phyloP scores from a whole-genome alignment of 2,888 invertebrate genomes.

The Aleiodes leptofemur region DNA sequence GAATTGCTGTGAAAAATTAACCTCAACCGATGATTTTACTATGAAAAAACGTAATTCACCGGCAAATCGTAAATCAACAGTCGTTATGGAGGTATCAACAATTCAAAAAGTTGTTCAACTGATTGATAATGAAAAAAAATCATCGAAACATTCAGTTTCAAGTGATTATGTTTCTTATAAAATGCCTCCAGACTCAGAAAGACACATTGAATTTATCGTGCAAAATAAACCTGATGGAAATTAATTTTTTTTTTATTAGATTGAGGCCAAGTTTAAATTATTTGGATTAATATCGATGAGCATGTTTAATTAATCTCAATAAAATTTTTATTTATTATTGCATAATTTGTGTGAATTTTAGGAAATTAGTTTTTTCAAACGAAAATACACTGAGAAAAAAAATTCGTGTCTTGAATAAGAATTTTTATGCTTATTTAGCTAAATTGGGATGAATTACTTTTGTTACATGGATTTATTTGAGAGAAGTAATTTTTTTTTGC shows the following conservation, averaged over 20 bases:
- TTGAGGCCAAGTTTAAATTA: not conserved
- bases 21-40: constrained; percentile 47
- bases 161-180: constrained; percentile 45
- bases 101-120: constrained; percentile 63
- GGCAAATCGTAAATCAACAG: constrained; percentile 56
- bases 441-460: too few relatives aligned
- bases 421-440: too few relatives aligned
- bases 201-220: constrained; percentile 48
- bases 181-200: constrained; percentile 42
- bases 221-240: constrained; percentile 38
- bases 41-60: constrained; percentile 2
- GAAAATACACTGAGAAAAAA: too few relatives aligned
- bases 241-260: not conserved
- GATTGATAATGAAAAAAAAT: constrained; percentile 47
- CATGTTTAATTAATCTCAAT: not conserved
- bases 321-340: not conserved
- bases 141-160: constrained; percentile 35
- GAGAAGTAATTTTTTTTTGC: too few relatives aligned
- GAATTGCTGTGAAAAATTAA: constrained; percentile 40
- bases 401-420: too few relatives aligned
- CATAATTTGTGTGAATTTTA: not conserved
- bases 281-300: not conserved
- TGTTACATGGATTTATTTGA: too few relatives aligned
- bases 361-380: not conserved
- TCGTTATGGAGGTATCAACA: constrained; percentile 64